Evolutionary conservation across 2,888 invertebrate species (phyloP).

Genomic region (Zhuqinia jingwanae): DNA sequence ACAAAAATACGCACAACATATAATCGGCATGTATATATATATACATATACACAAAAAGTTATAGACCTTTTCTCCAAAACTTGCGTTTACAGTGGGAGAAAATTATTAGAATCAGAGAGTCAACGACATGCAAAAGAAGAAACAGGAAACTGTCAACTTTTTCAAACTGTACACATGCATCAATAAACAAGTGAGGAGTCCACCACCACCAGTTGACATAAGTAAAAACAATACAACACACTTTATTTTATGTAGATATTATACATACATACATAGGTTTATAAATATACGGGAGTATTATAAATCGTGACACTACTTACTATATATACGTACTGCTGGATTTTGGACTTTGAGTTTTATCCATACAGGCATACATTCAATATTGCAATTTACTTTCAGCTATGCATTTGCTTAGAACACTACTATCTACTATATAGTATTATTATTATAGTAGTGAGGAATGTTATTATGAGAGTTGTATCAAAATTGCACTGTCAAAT

Average conservation of each 20-base stretch:
- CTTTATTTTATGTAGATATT: not conserved
- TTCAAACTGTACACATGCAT: constrained; percentile 14
- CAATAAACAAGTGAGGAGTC: constrained; percentile 30
- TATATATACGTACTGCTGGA: no score
- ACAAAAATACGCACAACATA: not conserved
- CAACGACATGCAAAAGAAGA: constrained; percentile 16
- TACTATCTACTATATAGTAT: no score
- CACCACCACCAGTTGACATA: not conserved
- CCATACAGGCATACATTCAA: not conserved
- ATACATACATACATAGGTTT: no score
- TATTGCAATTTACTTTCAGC: not conserved
- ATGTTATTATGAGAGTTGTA: not conserved
- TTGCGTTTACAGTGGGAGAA: not conserved
- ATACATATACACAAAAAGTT: constrained; percentile 10
- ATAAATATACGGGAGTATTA: no score
- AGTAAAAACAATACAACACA: not conserved
- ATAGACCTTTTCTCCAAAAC: not conserved
- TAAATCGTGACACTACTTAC: no score
- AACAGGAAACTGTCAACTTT: constrained; percentile 23
- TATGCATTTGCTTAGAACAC: no score
- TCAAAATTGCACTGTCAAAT: not conserved
- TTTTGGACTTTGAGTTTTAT: no score
- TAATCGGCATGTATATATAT: not conserved
- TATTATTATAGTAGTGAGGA: no score
- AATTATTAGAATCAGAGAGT: constrained; percentile 7